Base-by-base conservation (phyloP, 2,797 vertebrate genomes). In the Crypturellus tataupa region DNA sequence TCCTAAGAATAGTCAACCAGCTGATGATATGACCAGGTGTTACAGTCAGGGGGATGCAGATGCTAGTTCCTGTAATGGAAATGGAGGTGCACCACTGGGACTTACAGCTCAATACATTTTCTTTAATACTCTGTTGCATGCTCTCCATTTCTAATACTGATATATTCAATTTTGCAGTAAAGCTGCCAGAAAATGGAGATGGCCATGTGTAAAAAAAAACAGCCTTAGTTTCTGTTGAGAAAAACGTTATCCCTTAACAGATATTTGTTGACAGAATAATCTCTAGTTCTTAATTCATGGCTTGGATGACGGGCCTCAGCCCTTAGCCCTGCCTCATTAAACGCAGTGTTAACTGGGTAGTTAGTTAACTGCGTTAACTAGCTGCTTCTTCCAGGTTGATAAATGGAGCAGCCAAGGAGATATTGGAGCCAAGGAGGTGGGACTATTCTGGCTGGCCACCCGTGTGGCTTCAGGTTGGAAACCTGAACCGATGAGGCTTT, bases 201-300 rank as follows among this genome's bases (percentile, higher is more conserved):
- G 9, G 10, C 40, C 17, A 53, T 5, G 18, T 11, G 39, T 27
- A 39, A 39, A 39, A 3, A 0, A 0, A 81, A 21, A 33, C 17
- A 5, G 2, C 8, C 20, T 60, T 56, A 17, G 5, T 24, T 58
- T 89, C 23, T 59, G 1, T 8, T 67, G 29, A 21, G 39, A 80
- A 19, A 0, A 2, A 55, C 10, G 4, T 2, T 4, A 35, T 51
- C 17, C 58, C 49, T 47, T 67, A 70, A 23, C 11, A 91, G 47
- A 80, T 2, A 39, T 13, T 2, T 16, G 16, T 44, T 55, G 20
- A 21, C 2, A 42, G 19, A 65, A 56, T 40, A 31, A 58, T 27
- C 10, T 75, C 42, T 31, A 46, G 16, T 4, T 56, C 5, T 49
- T 62, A 37, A 17, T 47, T 60, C 16, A 18, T 44, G 18, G 5